Evolutionary conservation across 2,113 vertebrate genomes (phyloP).

Genomic region (Megaptera novaeangliae): DNA sequence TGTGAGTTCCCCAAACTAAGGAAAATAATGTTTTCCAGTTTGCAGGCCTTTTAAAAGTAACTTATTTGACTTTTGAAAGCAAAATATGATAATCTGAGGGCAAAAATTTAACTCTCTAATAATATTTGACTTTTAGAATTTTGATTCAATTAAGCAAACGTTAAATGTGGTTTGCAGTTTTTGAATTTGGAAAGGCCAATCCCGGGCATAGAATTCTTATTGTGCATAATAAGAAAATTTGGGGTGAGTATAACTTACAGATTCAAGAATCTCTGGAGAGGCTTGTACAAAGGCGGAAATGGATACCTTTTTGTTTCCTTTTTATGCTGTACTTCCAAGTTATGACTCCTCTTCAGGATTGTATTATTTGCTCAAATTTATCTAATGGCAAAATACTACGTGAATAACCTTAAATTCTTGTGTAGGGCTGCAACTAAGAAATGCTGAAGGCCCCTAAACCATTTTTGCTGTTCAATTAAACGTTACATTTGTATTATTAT

Average conservation of each 20-base stretch:
- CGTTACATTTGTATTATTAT: neutral
- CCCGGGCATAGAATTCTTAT: neutral
- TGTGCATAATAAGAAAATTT: neutral
- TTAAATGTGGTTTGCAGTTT: slow-evolving; percentile 31
- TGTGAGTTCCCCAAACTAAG: neutral
- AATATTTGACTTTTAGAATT: slow-evolving; percentile 17
- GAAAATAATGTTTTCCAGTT: slow-evolving; percentile 18
- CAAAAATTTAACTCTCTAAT: slow-evolving; percentile 4
- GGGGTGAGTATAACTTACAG: neutral
- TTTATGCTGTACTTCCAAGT: slow-evolving; percentile 19
- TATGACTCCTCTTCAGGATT: slow-evolving; percentile 9
- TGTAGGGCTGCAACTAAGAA: slow-evolving; percentile 20
- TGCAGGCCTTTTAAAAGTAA: slow-evolving; percentile 10
- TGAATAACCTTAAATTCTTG: neutral
- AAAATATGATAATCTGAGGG: neutral
- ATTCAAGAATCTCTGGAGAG: neutral
- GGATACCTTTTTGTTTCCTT: neutral
- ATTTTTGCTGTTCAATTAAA: neutral
- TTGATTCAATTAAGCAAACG: neutral
- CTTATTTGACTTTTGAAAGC: neutral
- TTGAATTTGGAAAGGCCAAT: slow-evolving; percentile 8
- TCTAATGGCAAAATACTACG: slow-evolving; percentile 38
- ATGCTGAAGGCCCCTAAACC: neutral
- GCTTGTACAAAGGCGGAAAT: neutral
- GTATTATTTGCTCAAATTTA: slow-evolving; percentile 13